Base-by-base conservation (phyloP, 2,888 invertebrate genomes). In the Caenorhabditis sp. region DNA sequence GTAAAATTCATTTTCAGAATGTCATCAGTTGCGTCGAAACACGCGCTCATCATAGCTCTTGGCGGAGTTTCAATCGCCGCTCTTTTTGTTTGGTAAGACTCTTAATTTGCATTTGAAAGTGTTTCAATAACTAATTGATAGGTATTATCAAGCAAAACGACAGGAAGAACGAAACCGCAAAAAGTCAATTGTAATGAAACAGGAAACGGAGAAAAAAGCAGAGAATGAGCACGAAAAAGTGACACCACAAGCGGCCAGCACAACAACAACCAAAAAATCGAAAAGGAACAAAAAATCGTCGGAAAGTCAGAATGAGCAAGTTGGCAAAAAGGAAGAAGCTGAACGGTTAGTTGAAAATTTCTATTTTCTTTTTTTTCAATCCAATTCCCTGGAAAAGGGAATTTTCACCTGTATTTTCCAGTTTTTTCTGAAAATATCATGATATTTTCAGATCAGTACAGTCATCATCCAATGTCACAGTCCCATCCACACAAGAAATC, bases 51-150 rank as follows among this genome's bases (percentile, higher is more conserved):
- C n/a, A 51, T 77, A n/a, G 79, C 79, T 5, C 76, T 79, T 49
- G 79, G 79, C n/a, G 69, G 74, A 31, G 61, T 74, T 23, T 79
- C 79, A 37, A 76, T 79, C 58, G 79, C 76, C 24, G 79, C 79
- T 14, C 65, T 79, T 37, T 76, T 79, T 50, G 75, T 76, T 51
- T 79, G 77, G 79, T 78, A 23, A 58, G 63, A 21, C 8, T 57
- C 5, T 31, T 31, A 31, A 31, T 31, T 31, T 10, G 31, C 4
- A 31, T 6, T 10, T 31, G 31, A 31, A 6, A 31, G 4, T 10
- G 10, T 31, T 31, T 31, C n/a, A n/a, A n/a, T n/a, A n/a, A 12
- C 31, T 27, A 24, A 49, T n/a, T n/a, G n/a, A n/a, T n/a, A 66
- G 66, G 61, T 69, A 57, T 53, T 53, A 60, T 69, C 43, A 63